These are phyloP conservation scores for Lepeophtheirus salmonis DNA, from an alignment of 1,140 invertebrate species.

Conservation along the genomic window DNA sequence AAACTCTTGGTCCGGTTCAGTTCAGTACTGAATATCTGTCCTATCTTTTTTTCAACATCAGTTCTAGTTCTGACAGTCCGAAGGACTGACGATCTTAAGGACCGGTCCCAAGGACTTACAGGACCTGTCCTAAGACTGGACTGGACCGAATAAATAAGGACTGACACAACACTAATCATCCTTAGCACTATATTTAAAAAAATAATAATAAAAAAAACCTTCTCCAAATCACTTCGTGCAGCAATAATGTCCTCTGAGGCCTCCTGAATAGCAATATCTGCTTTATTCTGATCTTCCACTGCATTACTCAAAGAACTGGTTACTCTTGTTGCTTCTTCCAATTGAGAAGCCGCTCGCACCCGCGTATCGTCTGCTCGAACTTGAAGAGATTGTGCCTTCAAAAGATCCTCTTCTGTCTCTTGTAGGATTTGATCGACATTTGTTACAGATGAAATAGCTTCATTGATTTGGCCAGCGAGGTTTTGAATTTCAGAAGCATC, in stretches of 20 bases:
- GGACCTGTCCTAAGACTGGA: too few relatives aligned
- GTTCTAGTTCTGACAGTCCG: too few relatives aligned
- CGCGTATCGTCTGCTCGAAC: constrained; percentile 26
- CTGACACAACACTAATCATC: too few relatives aligned
- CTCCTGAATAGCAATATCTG: constrained; percentile 51
- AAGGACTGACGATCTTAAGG: too few relatives aligned
- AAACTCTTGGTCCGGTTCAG: too few relatives aligned
- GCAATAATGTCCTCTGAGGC: constrained; percentile 54
- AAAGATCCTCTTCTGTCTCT: not conserved
- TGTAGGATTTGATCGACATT: constrained; percentile 20
- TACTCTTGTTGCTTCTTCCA: constrained; percentile 38
- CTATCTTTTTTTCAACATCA: too few relatives aligned
- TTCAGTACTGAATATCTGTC: too few relatives aligned
- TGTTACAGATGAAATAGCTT: constrained; percentile 15
- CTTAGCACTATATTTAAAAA: too few relatives aligned
- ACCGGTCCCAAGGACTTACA: too few relatives aligned
- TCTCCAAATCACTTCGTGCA: constrained; percentile 49
- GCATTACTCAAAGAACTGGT: constrained; percentile 42
- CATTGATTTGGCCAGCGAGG: constrained; percentile 12
- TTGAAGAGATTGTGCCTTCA: constrained; percentile 7
- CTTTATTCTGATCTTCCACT: constrained; percentile 49
- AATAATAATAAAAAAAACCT: constrained; percentile 30
- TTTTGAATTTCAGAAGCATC: not conserved
- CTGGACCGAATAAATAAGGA: too few relatives aligned
- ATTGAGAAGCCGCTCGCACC: constrained; percentile 32